Base-by-base conservation (phyloP, 1,140 invertebrate genomes). In the Dendrolimus punctatus region DNA sequence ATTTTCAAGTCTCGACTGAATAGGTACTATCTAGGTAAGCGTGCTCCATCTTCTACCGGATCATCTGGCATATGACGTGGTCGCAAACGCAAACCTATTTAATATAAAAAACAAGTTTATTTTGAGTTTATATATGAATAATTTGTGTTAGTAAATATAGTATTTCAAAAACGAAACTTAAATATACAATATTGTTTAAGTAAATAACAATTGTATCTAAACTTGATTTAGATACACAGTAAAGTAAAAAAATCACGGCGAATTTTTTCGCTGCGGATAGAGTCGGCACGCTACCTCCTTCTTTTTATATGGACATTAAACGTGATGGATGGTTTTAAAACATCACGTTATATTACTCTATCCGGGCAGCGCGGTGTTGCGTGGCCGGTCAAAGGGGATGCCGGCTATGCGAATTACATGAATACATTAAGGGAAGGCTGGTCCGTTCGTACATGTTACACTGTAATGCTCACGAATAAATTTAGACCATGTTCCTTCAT, bases 291-390 rank as follows among this genome's bases (percentile, higher is more conserved):
- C 66, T 71, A 68, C 64, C 67, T 73, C 69, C 64, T 81, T 77
- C 80, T 76, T 84, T 68, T 81, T 79, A 80, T 80, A 82, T 83
- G 77, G 78, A 81, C 80, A 82, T 85, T 80, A 86, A 80, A 80
- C 70, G 69, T 84, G 83, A 86, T 84, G 80, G 83, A 86, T 85
- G 76, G 78, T 83, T 86, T 86, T 86, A 83, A 86, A 86, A 81
- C 78, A 80, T 83, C 71, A 79, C 63, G 77, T 83, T 76, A 80
- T 86, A 83, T 82, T 81, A 83, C 73, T 82, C 69, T 75, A 77
- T 82, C 70, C 78, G 66, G 71, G 70, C 68, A 59, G 75, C 76
- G 72, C 75, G 80, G 76, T 68, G 78, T 80, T 85, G 83, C 83
- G 83, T 85, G 80, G 80, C 79, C 75, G 78, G 83, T 86, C 83